Conservation (phyloP, 1,140 invertebrate genomes). For the Drosophila burlai region DNA sequence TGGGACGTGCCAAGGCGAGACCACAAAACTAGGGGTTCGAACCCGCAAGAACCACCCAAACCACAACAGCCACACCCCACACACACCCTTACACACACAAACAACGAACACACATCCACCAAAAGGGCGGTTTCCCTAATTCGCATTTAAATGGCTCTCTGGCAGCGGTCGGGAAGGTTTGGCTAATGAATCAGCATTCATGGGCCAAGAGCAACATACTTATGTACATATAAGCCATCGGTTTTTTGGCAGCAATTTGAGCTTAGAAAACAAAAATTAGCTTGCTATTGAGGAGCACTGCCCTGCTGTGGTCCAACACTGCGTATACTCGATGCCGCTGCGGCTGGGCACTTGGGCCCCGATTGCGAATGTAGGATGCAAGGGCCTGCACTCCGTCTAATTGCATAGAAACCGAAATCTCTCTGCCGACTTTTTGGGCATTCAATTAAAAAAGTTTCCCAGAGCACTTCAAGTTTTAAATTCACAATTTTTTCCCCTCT, state of each 20-base stretch:
- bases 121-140: slow-evolving; percentile 58
- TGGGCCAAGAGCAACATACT: slow-evolving; percentile 28
- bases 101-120: not conserved
- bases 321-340: slow-evolving; percentile 32
- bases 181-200: slow-evolving; percentile 78
- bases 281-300: slow-evolving; percentile 52
- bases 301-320: slow-evolving; percentile 34
- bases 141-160: slow-evolving; percentile 63
- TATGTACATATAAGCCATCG: slow-evolving; percentile 25
- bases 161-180: slow-evolving; percentile 38
- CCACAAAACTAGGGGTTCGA: slow-evolving; percentile 41
- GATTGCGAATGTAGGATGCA: slow-evolving; percentile 10
- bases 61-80: slow-evolving; percentile 32
- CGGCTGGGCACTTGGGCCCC: slow-evolving; percentile 6
- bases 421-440: slow-evolving; percentile 5
- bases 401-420: slow-evolving; percentile 50
- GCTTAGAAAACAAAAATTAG: slow-evolving; percentile 69
- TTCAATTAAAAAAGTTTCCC: slow-evolving; percentile 39
- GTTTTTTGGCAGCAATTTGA: slow-evolving; percentile 40
- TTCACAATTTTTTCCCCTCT: slow-evolving; percentile 7
- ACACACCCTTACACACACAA: slow-evolving; percentile 2
- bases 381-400: slow-evolving; percentile 43
- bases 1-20: slow-evolving; percentile 32
- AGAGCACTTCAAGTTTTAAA: slow-evolving; percentile 8
- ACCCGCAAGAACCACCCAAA: slow-evolving; percentile 14